These are phyloP conservation scores for Myotis myotis DNA, from an alignment of 2,797 vertebrate genomes.

Conservation along the genomic window DNA sequence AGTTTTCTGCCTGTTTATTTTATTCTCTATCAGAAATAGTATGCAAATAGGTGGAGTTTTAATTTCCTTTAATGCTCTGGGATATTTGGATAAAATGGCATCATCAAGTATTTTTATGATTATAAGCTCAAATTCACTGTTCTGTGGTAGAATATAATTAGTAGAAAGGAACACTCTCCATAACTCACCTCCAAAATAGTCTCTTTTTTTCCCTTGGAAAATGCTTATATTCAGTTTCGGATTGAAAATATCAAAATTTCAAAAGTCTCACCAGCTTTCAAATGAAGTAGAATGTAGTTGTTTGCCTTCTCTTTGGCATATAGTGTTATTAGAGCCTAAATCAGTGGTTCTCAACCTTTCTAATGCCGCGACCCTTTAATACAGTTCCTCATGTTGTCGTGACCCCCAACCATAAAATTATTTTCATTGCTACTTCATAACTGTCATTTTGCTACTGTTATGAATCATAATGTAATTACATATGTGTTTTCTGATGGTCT, in stretches of 20 bases:
- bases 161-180: constrained; percentile 33
- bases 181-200: constrained; percentile 62
- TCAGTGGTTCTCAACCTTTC: not conserved
- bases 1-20: constrained; percentile 59
- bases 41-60: constrained; percentile 62
- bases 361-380: too few relatives aligned
- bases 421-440: too few relatives aligned
- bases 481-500: too few relatives aligned
- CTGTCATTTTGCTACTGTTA: too few relatives aligned
- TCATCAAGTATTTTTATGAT: constrained; percentile 61
- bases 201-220: not conserved
- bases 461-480: too few relatives aligned
- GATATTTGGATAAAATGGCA: constrained; percentile 66
- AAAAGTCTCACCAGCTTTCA: constrained; percentile 41
- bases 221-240: constrained; percentile 52
- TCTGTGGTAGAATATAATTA: constrained; percentile 62
- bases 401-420: too few relatives aligned
- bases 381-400: too few relatives aligned
- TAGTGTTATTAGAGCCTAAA: constrained; percentile 28
- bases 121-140: constrained; percentile 62
- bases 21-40: constrained; percentile 35
- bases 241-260: constrained; percentile 58
- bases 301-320: constrained; percentile 36
- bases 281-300: constrained; percentile 36
- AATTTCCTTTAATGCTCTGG: constrained; percentile 62